phyloP scores from a whole-genome alignment of 2,888 invertebrate species.

The Caenorhabditis doughertyi region DNA sequence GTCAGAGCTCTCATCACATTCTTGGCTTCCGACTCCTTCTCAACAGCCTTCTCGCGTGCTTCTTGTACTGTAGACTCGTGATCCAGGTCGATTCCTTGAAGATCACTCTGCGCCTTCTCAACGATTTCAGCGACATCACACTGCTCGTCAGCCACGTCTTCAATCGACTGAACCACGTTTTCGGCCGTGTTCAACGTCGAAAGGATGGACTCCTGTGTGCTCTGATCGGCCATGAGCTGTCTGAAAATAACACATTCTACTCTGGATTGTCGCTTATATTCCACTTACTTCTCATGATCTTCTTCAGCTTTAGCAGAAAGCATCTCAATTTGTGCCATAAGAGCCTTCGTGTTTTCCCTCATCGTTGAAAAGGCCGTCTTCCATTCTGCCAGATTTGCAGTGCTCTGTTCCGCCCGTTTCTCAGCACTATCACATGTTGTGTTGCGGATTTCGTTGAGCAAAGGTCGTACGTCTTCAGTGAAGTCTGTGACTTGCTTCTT shows the following conservation, averaged over 20 bases:
- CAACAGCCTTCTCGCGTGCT: background rate
- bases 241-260: slow-evolving; percentile 29
- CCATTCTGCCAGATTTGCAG: background rate
- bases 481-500: slow-evolving; percentile 26
- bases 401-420: slow-evolving; percentile 4
- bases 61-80: slow-evolving; percentile 5
- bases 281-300: slow-evolving; percentile 29
- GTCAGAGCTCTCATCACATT: background rate
- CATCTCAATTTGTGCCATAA: slow-evolving; percentile 22
- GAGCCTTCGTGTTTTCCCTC: background rate
- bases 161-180: slow-evolving; percentile 27
- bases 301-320: slow-evolving; percentile 17
- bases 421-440: slow-evolving; percentile 15
- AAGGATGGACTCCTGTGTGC: slow-evolving; percentile 16
- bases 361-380: slow-evolving; percentile 10
- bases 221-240: slow-evolving; percentile 20
- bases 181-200: slow-evolving; percentile 17
- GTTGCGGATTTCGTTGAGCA: slow-evolving; percentile 31
- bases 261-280: too few species aligned
- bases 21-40: slow-evolving; percentile 1
- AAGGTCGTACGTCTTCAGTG: slow-evolving; percentile 30
- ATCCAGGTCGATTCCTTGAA: slow-evolving; percentile 13
- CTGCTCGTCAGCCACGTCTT: slow-evolving; percentile 30
- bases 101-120: slow-evolving; percentile 8
- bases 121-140: slow-evolving; percentile 12